Conservation (phyloP, 2,797 vertebrate species). For the Macroramphosus scolopax region DNA sequence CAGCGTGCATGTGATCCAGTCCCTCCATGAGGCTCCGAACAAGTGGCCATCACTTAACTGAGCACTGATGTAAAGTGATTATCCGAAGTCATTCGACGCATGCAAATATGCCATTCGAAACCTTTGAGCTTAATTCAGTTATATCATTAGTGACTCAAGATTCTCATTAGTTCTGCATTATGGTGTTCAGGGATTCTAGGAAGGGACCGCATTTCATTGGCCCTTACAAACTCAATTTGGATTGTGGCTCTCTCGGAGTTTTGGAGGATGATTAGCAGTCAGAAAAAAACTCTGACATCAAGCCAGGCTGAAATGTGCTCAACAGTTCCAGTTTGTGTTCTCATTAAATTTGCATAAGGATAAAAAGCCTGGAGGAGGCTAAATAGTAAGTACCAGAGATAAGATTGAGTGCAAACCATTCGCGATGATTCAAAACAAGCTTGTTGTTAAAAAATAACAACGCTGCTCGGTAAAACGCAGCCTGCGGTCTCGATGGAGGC, state of each 20-base stretch:
- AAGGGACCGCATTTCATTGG: constrained; percentile 11
- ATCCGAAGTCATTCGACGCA: constrained; percentile 37
- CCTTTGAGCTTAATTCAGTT: constrained; percentile 41
- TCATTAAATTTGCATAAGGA: constrained; percentile 42
- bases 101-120: constrained; percentile 37
- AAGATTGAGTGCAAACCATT: constrained; percentile 22
- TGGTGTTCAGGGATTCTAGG: constrained; percentile 22
- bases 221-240: constrained; percentile 31
- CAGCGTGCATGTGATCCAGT: constrained; percentile 49
- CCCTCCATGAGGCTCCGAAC: constrained; percentile 59
- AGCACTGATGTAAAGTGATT: constrained; percentile 41
- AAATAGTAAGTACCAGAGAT: constrained; percentile 7
- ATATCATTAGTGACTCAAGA: constrained; percentile 30
- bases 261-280: constrained; percentile 36
- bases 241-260: constrained; percentile 32
- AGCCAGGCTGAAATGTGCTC: constrained; percentile 37
- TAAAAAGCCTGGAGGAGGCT: constrained; percentile 31
- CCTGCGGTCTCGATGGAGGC: constrained; percentile 15
- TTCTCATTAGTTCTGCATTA: constrained; percentile 53
- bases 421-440: constrained; percentile 23
- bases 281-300: constrained; percentile 40
- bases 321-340: constrained; percentile 31
- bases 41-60: constrained; percentile 26
- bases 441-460: constrained; percentile 22
- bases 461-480: neutral